phyloP scores from a whole-genome alignment of 2,888 invertebrate species.

The Ceramica pisi region DNA sequence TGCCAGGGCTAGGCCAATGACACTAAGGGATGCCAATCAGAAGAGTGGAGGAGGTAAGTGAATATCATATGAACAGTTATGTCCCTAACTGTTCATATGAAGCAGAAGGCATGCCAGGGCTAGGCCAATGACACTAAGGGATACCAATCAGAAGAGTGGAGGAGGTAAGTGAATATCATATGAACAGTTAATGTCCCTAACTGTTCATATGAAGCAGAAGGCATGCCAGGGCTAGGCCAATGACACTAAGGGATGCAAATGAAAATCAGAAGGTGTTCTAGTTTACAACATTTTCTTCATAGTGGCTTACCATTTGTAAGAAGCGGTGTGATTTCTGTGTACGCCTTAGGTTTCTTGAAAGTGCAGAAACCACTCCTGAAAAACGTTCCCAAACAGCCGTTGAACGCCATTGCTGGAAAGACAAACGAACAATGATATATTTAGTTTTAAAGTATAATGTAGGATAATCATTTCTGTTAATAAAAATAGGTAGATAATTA shows the following conservation, averaged over 20 bases:
- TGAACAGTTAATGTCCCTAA: no score
- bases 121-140: no score
- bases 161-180: no score
- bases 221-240: neutral
- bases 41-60: no score
- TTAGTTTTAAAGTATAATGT: no score
- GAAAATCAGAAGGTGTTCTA: neutral
- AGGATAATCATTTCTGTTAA: neutral
- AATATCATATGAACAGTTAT: no score
- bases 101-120: no score
- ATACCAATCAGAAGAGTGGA: no score
- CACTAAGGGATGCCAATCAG: no score
- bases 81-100: no score
- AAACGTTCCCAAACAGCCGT: constrained; percentile 90
- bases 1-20: no score
- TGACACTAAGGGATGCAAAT: neutral
- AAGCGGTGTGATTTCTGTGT: constrained; percentile 89
- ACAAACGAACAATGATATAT: neutral
- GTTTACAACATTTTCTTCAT: neutral
- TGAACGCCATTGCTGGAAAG: constrained; percentile 93
- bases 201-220: neutral
- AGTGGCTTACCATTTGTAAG: constrained; percentile 76
- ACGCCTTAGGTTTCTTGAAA: constrained; percentile 87
- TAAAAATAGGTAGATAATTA: neutral
- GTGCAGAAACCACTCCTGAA: constrained; percentile 87